Evolutionary conservation across 1,140 invertebrate genomes (phyloP).

Genomic region (Mactra quadrangularis): DNA sequence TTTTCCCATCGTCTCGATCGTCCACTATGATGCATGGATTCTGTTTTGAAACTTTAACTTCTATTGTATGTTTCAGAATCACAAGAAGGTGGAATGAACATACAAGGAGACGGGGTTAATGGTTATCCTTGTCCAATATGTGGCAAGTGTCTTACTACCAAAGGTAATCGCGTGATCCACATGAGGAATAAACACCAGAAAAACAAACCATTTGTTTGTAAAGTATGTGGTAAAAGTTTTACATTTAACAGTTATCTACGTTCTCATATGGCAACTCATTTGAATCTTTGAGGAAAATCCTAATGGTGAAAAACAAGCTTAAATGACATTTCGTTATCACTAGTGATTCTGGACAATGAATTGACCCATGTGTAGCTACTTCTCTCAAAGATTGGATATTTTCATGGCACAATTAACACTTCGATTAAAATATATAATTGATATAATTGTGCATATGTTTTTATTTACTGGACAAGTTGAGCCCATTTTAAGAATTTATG

Average conservation of each 20-base stretch:
- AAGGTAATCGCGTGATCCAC: constrained; percentile 13
- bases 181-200: constrained; percentile 67
- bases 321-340: neutral
- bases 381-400: neutral
- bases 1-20: too few species aligned
- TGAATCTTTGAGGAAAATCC: neutral
- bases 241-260: constrained; percentile 65
- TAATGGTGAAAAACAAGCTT: neutral
- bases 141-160: constrained; percentile 8
- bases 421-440: neutral
- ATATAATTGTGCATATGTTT: neutral
- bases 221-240: constrained; percentile 89
- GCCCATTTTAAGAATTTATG: too few species aligned
- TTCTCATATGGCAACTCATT: constrained; percentile 68
- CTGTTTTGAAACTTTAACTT: neutral
- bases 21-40: too few species aligned
- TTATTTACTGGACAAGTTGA: neutral
- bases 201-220: constrained; percentile 85
- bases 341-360: neutral
- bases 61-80: neutral
- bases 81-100: neutral
- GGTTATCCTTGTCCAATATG: constrained; percentile 2
- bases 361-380: neutral
- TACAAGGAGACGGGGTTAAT: too few species aligned
- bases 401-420: neutral